phyloP scores from a whole-genome alignment of 2,888 invertebrate species.

The Ennomos fuscantarius region DNA sequence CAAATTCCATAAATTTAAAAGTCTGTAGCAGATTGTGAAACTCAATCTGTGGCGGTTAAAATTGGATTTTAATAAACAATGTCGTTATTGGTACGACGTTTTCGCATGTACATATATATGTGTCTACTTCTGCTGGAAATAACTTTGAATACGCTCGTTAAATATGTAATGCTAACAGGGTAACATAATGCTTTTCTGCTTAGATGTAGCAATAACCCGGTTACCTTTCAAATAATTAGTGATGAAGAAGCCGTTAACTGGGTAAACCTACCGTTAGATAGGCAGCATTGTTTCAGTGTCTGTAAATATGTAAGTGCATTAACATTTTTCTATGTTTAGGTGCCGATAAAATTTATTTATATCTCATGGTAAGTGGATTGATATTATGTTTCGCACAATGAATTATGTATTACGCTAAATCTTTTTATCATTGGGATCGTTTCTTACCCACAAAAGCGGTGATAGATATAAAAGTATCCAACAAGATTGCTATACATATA shows the following conservation, averaged over 20 bases:
- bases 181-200: slow-evolving; percentile 30
- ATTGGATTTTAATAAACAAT: slow-evolving; percentile 34
- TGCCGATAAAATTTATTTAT: not conserved
- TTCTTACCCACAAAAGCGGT: too few species aligned
- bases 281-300: slow-evolving; percentile 6
- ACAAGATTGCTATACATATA: too few species aligned
- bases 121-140: slow-evolving; percentile 8
- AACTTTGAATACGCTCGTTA: slow-evolving; percentile 3
- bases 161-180: slow-evolving; percentile 24
- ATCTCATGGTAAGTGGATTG: slow-evolving; percentile 1
- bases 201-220: slow-evolving; percentile 28
- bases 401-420: too few species aligned
- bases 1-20: slow-evolving; percentile 25
- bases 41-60: slow-evolving; percentile 34
- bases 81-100: slow-evolving; percentile 52
- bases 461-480: too few species aligned
- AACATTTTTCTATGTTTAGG: slow-evolving; percentile 1
- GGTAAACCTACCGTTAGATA: slow-evolving; percentile 17
- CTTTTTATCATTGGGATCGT: too few species aligned
- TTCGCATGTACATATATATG: slow-evolving; percentile 47
- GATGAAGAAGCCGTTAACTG: slow-evolving; percentile 10
- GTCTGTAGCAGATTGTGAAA: slow-evolving; percentile 37
- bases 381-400: not conserved
- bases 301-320: slow-evolving; percentile 11
- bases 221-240: slow-evolving; percentile 16